Evolutionary conservation across 2,888 invertebrate species (phyloP), one percentile per base, ranked within the genome.

Genomic region (Tenthredo notha): DNA sequence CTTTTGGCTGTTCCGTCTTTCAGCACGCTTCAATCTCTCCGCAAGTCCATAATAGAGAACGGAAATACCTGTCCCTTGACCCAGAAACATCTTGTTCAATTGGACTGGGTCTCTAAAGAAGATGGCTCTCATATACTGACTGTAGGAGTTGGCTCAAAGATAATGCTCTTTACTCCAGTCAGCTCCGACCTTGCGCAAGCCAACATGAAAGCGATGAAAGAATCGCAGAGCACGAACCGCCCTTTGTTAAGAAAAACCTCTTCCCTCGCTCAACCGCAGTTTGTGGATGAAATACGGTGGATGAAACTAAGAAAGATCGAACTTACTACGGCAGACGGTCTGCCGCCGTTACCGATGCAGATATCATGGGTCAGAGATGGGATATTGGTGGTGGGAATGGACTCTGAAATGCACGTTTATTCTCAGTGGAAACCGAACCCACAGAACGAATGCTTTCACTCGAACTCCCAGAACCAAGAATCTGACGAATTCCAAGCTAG

Each of bases 51-150:
- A 65, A 97, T 97, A 89, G 98, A 98, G 93, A 97, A 98, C 92
- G 98, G 98, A 4, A 98, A 98, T 92, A 98, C 98, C 0, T 98
- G 98, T 90, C 98, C 98, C 0, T 93, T 98, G 58, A 98, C 98
- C 0, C 98, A 98, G 92, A 98, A 98, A 93, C 98, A 98, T 93
- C 94, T 98, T 40, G 98, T 99, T 0, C 99, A 99, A 92, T 94
- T 99, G 61, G 99, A 99, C 94, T 99, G 99, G 99, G 99, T 99
- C 15, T 99, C 99, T 0, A 98, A 99, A 89, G 99, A 99, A 93
- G 99, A 99, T 92, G 99, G 99, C 0, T 98, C 98, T 0, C 99
- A 99, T 93, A 98, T 99, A 89, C 94, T 99, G 61, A 99, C 99
- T 0, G 98, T 99, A 0, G 98, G 98, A 0, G 98, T 99, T 58